Evolutionary conservation across 2,888 invertebrate genomes (phyloP).

Genomic region (Scaeva pyrastri): DNA sequence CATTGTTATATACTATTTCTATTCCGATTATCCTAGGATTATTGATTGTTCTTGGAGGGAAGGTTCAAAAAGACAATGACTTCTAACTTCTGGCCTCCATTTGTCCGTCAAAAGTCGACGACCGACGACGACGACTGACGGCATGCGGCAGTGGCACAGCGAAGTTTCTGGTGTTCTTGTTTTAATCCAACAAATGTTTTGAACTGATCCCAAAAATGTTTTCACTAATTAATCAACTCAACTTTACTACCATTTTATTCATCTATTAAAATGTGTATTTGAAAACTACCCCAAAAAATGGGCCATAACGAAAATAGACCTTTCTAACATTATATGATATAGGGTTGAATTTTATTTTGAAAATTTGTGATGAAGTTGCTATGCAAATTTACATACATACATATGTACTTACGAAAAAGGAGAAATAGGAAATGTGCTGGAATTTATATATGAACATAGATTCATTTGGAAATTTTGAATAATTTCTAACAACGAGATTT

Average conservation of each 20-base stretch:
- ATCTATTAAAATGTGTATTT: slow-evolving; percentile 27
- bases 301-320: neutral
- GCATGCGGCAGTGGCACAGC: neutral
- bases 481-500: too few relatives aligned
- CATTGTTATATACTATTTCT: too few relatives aligned
- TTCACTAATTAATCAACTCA: slow-evolving; percentile 50
- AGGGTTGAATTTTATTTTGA: neutral
- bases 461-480: too few relatives aligned
- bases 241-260: neutral
- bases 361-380: neutral
- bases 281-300: slow-evolving; percentile 10
- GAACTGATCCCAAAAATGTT: slow-evolving; percentile 48
- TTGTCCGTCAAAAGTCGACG: neutral
- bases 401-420: neutral
- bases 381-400: too few relatives aligned
- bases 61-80: slow-evolving; percentile 9
- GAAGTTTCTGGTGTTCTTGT: neutral
- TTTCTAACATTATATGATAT: neutral
- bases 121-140: neutral
- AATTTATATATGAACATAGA: too few relatives aligned
- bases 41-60: slow-evolving; percentile 22
- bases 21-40: slow-evolving; percentile 22
- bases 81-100: slow-evolving; percentile 15
- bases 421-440: too few relatives aligned
- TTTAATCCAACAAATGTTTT: slow-evolving; percentile 35